Base-by-base conservation (phyloP, 2,113 vertebrate genomes). In the Corythoichthys haematopterus region DNA sequence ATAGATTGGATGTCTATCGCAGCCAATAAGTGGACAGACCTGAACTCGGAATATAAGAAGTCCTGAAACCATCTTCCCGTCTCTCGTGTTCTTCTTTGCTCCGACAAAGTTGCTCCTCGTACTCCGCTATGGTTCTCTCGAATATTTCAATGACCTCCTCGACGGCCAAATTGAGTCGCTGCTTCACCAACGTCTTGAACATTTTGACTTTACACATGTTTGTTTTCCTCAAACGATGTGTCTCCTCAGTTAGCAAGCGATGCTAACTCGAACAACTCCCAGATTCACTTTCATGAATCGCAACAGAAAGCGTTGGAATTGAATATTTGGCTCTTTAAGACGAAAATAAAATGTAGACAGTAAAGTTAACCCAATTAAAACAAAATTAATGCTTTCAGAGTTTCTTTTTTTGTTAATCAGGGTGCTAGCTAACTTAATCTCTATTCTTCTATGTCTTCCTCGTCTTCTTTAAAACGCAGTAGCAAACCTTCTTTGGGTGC, bases 141-240 rank as follows among this genome's bases (percentile, higher is more conserved):
- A 61, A 12, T n/a, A 61, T 16, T 20, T n/a, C 38, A n/a, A 40
- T 43, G 4, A 61, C 14, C 16, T 61, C 58, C n/a, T 61, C 58
- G 4, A 61, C 58, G 16, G 58, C 58, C 38, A 40, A 37, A 33
- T 43, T 61, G 3, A 61, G 38, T 20, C 58, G 58, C 58, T 43
- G 58, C 58, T 61, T 40, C 58, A 61, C n/a, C 58, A 61, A 61
- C 58, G 16, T 40, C 12, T 38, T 8, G 7, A 61, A 16, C 58
- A 43, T 61, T 43, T 61, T n/a, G 3, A 61, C 58, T 61, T 43
- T 61, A 8, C 58, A 61, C 58, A 61, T 61, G 38, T 20, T 40
- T 12, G 6, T 13, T 51, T n/a, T 51, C 1, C n/a, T 55, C 16
- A 3, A 36, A 16, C 16, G 58, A 43, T 15, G 58, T 43, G 6